A percentile compares a stretch with the other conserved stretches of the same genome.
Conservation (phyloP, 2,888 invertebrate species). For the Globia sparganii region DNA sequence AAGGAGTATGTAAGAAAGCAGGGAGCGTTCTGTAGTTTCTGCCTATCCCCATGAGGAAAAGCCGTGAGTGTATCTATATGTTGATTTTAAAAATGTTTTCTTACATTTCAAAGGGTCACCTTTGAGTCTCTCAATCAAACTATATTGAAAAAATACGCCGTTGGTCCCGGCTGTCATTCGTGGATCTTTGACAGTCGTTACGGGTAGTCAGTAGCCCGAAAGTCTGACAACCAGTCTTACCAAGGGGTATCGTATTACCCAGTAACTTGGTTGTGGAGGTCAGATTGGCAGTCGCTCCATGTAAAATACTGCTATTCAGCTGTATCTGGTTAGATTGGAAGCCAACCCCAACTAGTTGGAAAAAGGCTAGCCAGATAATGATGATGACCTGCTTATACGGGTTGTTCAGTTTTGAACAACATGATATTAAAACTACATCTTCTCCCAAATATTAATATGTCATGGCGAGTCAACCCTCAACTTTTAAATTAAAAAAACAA, state of each 20-base stretch:
- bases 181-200: no score
- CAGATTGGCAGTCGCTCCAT: no score
- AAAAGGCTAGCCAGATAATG: no score
- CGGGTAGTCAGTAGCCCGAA: no score
- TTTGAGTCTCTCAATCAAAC: background rate
- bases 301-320: no score
- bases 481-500: constrained; percentile 7
- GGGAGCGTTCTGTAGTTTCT: background rate
- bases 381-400: background rate
- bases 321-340: no score
- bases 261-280: no score
- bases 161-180: no score
- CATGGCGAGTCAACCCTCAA: constrained; percentile 32
- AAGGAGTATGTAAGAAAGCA: background rate
- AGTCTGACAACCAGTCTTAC: no score
- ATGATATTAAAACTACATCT: constrained; percentile 50
- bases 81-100: background rate
- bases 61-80: background rate
- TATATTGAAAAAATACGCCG: constrained; percentile 13
- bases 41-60: background rate
- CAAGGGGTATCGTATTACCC: no score
- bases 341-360: no score
- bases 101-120: background rate
- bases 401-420: constrained; percentile 23
- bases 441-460: constrained; percentile 51